Conservation (phyloP, 2,797 vertebrate species). For the Bufotes viridis region DNA sequence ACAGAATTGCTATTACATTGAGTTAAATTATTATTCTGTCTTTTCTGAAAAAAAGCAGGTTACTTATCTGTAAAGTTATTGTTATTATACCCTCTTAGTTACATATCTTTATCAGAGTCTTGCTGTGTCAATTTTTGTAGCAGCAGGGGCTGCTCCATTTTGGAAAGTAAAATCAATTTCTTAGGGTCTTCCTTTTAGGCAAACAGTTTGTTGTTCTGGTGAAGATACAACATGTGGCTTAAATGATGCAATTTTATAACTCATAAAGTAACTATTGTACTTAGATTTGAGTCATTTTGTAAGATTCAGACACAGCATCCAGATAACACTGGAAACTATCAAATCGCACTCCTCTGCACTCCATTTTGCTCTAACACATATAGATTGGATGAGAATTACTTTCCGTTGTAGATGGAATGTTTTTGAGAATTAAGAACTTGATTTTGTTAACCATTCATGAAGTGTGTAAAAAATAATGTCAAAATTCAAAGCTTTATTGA, state of each 20-base stretch:
- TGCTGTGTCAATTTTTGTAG: slow-evolving; percentile 45
- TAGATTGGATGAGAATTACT: background rate
- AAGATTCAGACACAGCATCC: background rate
- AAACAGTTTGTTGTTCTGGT: slow-evolving; percentile 31
- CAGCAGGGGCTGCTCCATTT: slow-evolving; percentile 28
- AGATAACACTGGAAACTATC: background rate
- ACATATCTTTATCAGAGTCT: slow-evolving; percentile 42
- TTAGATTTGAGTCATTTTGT: slow-evolving; percentile 6
- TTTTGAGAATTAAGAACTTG: background rate
- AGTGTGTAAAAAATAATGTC: background rate
- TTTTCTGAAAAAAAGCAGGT: slow-evolving; percentile 17
- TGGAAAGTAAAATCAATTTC: slow-evolving; percentile 44
- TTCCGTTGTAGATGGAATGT: background rate
- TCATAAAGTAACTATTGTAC: slow-evolving; percentile 26
- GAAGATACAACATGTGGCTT: slow-evolving; percentile 24
- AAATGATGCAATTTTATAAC: slow-evolving; percentile 24
- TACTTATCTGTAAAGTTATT: slow-evolving; percentile 44
- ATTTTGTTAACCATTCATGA: background rate
- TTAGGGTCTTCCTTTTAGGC: slow-evolving; percentile 29
- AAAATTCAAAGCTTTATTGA: background rate
- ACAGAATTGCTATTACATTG: slow-evolving; percentile 15
- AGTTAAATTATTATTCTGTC: slow-evolving; percentile 40
- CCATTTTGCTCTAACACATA: background rate
- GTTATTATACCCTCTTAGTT: slow-evolving; percentile 40
- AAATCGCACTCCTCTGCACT: background rate